Conservation (phyloP, 2,888 invertebrate genomes). For the Melanophora roralis region DNA sequence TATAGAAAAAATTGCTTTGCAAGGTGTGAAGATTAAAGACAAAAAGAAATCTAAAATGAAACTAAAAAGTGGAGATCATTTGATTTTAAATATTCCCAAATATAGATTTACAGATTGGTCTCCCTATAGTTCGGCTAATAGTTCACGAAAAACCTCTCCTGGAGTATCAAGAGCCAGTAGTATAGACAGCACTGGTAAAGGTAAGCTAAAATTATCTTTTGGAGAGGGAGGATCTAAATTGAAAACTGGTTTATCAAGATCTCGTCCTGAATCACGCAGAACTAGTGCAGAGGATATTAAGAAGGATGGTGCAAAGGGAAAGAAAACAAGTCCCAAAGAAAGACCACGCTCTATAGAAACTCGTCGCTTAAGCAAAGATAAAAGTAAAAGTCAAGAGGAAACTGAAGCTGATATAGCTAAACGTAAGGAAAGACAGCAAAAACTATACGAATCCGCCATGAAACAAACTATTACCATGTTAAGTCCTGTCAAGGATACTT, state of each 20-base stretch:
- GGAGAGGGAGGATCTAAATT: slow-evolving; percentile 69
- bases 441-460: slow-evolving; percentile 85
- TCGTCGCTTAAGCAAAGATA: slow-evolving; percentile 78
- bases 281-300: slow-evolving; percentile 78
- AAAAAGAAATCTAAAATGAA: slow-evolving; percentile 77
- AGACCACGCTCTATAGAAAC: slow-evolving; percentile 84
- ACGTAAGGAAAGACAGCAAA: slow-evolving; percentile 85
- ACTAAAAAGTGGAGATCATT: slow-evolving; percentile 75
- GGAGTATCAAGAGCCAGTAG: slow-evolving; percentile 77
- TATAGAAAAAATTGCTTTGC: slow-evolving; percentile 76
- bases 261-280: slow-evolving; percentile 78
- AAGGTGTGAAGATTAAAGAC: slow-evolving; percentile 77
- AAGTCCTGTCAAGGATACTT: slow-evolving; percentile 84
- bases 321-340: slow-evolving; percentile 81
- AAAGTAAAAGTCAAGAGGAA: slow-evolving; percentile 85
- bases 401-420: slow-evolving; percentile 84
- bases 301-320: slow-evolving; percentile 68
- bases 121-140: slow-evolving; percentile 76
- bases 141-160: slow-evolving; percentile 76
- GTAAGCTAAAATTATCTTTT: slow-evolving; percentile 67
- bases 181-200: slow-evolving; percentile 75
- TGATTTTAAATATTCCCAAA: slow-evolving; percentile 76
- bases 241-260: slow-evolving; percentile 68
- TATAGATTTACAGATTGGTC: slow-evolving; percentile 77
- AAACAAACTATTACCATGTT: slow-evolving; percentile 86